Percentiles rank a stretch among this genome's conserved stretches.
These are phyloP conservation scores for Pelvicachromis taeniatus DNA, from an alignment of 2,113 vertebrate species.

Conservation along the genomic window DNA sequence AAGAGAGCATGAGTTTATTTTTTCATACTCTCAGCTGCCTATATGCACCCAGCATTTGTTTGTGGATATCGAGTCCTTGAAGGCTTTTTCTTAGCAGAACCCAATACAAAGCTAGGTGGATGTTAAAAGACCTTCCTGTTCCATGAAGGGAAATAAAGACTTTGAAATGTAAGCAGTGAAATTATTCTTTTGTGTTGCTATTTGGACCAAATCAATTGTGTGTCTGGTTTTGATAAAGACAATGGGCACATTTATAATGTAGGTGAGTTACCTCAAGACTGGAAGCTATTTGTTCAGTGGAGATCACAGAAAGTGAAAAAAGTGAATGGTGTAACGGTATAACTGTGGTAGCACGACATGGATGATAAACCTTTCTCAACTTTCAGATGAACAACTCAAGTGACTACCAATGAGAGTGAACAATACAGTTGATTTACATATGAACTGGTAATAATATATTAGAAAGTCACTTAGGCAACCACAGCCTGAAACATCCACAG, in stretches of 20 bases:
- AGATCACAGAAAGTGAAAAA: background rate
- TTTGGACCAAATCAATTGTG: background rate
- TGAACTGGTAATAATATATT: background rate
- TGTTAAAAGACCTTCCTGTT: background rate
- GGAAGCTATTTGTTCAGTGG: background rate
- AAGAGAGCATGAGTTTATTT: background rate
- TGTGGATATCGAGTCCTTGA: background rate
- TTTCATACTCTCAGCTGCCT: background rate
- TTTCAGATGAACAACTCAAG: background rate
- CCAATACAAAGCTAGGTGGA: background rate
- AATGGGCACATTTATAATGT: background rate
- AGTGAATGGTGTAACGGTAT: background rate
- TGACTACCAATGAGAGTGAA: background rate
- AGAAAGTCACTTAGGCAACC: background rate
- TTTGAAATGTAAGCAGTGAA: background rate
- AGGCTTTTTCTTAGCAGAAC: background rate
- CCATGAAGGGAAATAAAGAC: background rate
- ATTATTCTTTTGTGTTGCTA: background rate
- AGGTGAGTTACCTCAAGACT: background rate
- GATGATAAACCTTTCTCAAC: background rate
- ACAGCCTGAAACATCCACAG: background rate
- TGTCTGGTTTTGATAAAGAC: background rate
- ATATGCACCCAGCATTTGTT: background rate
- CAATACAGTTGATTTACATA: background rate
- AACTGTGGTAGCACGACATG: background rate